Conservation (phyloP, 2,113 vertebrate species). For the Antechinus stuartii region DNA sequence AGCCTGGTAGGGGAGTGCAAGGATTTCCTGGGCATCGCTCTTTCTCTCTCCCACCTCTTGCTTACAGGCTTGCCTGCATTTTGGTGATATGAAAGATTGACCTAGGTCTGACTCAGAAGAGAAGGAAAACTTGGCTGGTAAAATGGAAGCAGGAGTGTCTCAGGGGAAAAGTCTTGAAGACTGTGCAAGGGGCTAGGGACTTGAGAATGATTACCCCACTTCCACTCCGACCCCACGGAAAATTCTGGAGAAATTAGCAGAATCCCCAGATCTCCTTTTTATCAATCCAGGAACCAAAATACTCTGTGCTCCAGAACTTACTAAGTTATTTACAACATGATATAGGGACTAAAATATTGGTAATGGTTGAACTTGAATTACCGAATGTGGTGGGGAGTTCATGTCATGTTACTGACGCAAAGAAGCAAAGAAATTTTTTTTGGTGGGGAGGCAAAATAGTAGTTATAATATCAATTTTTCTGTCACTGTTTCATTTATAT, state of each 20-base stretch:
- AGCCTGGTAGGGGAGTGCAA: fast-evolving
- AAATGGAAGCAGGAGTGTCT: neutral
- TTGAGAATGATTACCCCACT: neutral
- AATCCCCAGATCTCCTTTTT: neutral
- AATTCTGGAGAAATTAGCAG: neutral
- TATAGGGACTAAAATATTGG: neutral
- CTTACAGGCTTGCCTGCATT: neutral
- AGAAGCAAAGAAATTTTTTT: neutral
- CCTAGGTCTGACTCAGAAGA: neutral
- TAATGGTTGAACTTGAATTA: neutral
- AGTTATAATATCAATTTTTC: neutral
- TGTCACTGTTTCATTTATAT: neutral
- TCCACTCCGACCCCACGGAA: neutral
- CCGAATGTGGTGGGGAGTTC: neutral
- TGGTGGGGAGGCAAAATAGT: neutral
- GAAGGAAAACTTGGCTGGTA: neutral
- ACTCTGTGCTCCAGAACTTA: neutral
- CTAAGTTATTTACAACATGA: neutral
- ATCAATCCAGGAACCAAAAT: neutral
- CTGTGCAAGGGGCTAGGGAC: neutral
- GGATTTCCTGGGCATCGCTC: neutral
- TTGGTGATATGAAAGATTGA: neutral
- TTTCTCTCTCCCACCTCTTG: neutral
- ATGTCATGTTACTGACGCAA: neutral
- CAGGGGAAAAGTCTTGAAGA: neutral